Conservation (phyloP, 2,797 vertebrate genomes). For the Psittacula derbiana region DNA sequence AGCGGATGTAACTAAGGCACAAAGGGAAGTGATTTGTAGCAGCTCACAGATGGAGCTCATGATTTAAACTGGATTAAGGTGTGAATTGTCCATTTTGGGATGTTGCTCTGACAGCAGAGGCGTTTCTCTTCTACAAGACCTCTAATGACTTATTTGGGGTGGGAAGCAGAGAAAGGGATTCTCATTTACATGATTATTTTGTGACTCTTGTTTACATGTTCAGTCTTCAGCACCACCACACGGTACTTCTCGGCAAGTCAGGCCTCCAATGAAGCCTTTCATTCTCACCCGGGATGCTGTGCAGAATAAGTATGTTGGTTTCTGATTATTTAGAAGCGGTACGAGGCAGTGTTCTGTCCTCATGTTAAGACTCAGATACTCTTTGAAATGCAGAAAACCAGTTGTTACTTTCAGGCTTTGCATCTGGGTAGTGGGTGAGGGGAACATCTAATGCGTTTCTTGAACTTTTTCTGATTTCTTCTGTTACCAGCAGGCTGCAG, state of each 20-base stretch:
- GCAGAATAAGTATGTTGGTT: slow-evolving; percentile 83
- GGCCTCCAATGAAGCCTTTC: slow-evolving; percentile 87
- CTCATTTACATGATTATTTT: background rate
- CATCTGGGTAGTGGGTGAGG: background rate
- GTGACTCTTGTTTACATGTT: slow-evolving; percentile 22
- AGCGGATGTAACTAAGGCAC: background rate
- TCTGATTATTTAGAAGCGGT: background rate
- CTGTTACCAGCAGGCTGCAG: background rate
- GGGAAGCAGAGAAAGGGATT: background rate
- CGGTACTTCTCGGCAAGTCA: slow-evolving; percentile 45
- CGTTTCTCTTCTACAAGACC: background rate
- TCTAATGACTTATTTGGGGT: background rate
- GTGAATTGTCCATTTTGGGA: background rate
- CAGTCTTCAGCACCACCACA: slow-evolving; percentile 65
- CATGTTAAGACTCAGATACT: rapidly evolving
- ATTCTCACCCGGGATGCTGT: slow-evolving; percentile 87
- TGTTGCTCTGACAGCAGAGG: background rate
- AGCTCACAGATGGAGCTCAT: background rate
- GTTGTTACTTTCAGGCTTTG: background rate
- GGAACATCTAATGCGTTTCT: background rate
- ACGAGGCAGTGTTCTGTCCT: background rate
- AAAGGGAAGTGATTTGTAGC: background rate
- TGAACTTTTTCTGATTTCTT: background rate
- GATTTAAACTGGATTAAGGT: background rate
- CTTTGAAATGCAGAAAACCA: background rate